These are phyloP conservation scores for Portevinia maculata DNA, from an alignment of 2,888 invertebrate species.

Conservation along the genomic window DNA sequence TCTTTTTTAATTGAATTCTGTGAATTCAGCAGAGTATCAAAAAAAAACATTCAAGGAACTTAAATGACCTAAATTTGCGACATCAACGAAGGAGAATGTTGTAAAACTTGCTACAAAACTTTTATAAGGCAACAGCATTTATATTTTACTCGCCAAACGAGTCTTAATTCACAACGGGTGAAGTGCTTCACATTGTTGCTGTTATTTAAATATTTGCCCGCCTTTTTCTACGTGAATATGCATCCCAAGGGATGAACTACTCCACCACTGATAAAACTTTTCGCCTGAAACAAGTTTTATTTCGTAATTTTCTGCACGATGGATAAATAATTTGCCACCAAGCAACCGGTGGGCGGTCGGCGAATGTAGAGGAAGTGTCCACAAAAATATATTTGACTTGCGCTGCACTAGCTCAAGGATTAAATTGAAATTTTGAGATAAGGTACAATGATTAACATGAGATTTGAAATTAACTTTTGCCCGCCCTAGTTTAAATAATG, in stretches of 20 bases:
- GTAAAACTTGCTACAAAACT: not conserved
- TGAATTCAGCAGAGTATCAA: too few relatives aligned
- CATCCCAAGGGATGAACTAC: not conserved
- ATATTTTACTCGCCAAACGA: not conserved
- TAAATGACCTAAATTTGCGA: constrained; percentile 19
- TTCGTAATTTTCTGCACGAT: constrained; percentile 1
- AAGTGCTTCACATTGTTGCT: constrained; percentile 1
- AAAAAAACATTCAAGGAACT: constrained; percentile 1
- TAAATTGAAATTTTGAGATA: too few relatives aligned
- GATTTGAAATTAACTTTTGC: too few relatives aligned
- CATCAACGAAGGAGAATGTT: not conserved
- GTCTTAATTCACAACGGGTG: not conserved
- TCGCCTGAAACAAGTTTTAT: constrained; percentile 2
- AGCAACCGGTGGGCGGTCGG: too few relatives aligned
- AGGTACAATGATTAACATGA: too few relatives aligned
- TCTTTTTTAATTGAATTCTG: too few relatives aligned
- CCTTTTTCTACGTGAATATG: not conserved
- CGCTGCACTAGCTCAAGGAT: too few relatives aligned
- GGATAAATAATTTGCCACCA: not conserved
- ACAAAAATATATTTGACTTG: too few relatives aligned
- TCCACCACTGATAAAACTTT: constrained; percentile 8
- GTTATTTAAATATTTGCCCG: constrained; percentile 4
- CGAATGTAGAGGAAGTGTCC: too few relatives aligned
- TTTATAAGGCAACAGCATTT: not conserved
- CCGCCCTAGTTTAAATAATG: too few relatives aligned